These are phyloP conservation scores for Stenolophus ochropezus DNA, from an alignment of 2,888 invertebrate genomes.

Conservation along the genomic window DNA sequence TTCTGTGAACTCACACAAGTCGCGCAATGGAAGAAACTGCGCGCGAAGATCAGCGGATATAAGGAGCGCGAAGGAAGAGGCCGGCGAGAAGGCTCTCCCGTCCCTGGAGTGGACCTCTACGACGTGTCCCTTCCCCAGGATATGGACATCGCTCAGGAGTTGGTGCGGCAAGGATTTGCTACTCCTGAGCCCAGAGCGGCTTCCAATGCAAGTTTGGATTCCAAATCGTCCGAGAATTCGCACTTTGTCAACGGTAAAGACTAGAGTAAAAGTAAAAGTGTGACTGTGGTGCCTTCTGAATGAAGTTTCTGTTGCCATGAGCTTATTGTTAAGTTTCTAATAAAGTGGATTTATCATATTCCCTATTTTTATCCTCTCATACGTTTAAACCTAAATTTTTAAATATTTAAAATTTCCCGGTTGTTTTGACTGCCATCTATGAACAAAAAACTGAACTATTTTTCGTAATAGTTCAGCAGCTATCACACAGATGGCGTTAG, in stretches of 20 bases:
- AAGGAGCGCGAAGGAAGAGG: slow-evolving; percentile 72
- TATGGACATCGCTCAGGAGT: slow-evolving; percentile 78
- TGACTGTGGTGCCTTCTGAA: slow-evolving; percentile 20
- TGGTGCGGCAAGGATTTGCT: slow-evolving; percentile 79
- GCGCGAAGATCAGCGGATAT: slow-evolving; percentile 85
- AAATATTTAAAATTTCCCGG: not conserved
- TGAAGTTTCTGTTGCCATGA: slow-evolving; percentile 1
- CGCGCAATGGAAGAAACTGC: slow-evolving; percentile 87
- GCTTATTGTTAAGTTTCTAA: slow-evolving; percentile 35
- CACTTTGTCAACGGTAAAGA: slow-evolving; percentile 28
- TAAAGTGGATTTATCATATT: slow-evolving; percentile 12
- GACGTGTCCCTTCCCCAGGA: slow-evolving; percentile 81
- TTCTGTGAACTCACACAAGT: slow-evolving; percentile 84
- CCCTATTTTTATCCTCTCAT: not conserved
- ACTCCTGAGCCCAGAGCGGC: slow-evolving; percentile 65
- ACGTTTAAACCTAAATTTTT: not conserved
- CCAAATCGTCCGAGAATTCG: not conserved
- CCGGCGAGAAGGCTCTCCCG: slow-evolving; percentile 81
- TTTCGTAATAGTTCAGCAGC: no score
- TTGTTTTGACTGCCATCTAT: not conserved
- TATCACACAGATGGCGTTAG: no score
- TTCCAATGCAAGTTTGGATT: slow-evolving; percentile 22
- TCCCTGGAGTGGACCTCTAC: slow-evolving; percentile 86
- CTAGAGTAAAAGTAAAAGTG: no score
- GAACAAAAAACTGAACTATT: not conserved